Evolutionary conservation across 2,888 invertebrate species (phyloP), one percentile per base, ranked within the genome.

Genomic region (Aethes cnicana): DNA sequence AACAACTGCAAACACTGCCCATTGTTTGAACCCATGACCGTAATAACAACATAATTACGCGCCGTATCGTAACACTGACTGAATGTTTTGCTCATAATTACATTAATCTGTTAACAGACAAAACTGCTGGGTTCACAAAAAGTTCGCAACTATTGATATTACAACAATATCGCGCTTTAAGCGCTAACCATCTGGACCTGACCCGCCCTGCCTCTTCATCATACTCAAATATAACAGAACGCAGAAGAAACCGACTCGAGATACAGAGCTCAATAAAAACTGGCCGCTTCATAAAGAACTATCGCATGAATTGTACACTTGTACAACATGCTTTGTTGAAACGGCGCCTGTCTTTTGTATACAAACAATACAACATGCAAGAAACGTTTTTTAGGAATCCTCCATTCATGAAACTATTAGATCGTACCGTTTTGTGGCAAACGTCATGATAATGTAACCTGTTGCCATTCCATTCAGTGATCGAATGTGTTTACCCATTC

Each of bases 221-320:
- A 30, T 37, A 36, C 48, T 36, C 58, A 72, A 66, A 68, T 64
- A 58, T 30, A 59, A 33, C 56, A 57, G 58, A 39, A 61, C 54
- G 48, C 64, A 65, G 65, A 69, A 68, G 64, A 63, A 62, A 65
- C 65, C 60, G 62, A 60, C 62, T 62, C 62, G 59, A 77, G 57
- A 64, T 66, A 72, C 71, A 76, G 69, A 76, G 85, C 58, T 79
- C 85, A 69, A 56, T 61, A 66, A 79, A 80, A 74, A 79, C 62
- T 69, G 82, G 87, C 67, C 72, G 79, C 63, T 75, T 81, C 65
- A 84, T 88, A 88, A 86, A 88, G 82, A 86, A 80, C 81, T 83
- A 87, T 85, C 78, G 77, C 74, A 75, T 86, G 86, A 87, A 88
- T 84, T 79, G 84, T 87, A 87, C 88, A 89, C 88, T 88, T 88